These are phyloP conservation scores for Muricea muricata DNA, from an alignment of 92 coral and sea anemone genomes.

Conservation along the genomic window DNA sequence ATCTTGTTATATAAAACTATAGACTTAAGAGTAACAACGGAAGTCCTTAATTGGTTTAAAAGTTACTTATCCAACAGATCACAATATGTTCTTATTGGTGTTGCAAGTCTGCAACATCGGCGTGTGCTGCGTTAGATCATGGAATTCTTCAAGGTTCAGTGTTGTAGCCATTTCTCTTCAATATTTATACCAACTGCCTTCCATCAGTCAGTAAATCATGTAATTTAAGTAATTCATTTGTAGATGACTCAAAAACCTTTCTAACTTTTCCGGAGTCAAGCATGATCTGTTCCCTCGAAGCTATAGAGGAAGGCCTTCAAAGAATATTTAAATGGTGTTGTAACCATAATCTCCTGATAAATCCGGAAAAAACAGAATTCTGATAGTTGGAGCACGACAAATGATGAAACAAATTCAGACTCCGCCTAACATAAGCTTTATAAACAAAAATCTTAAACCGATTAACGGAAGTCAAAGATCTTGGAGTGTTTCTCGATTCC, in stretches of 20 bases:
- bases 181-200: too few species aligned
- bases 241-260: too few species aligned
- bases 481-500: conserved; percentile 45
- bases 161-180: too few species aligned
- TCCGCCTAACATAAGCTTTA: neutral
- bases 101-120: conserved; percentile 23
- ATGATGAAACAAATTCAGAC: too few species aligned
- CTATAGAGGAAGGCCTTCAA: too few species aligned
- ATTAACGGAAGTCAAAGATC: conserved; percentile 47
- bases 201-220: too few species aligned
- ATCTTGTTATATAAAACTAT: conserved; percentile 24
- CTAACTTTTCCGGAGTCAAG: too few species aligned
- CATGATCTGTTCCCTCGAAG: too few species aligned
- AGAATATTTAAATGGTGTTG: too few species aligned
- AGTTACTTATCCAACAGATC: conserved; percentile 21
- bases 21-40: conserved; percentile 34
- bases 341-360: conserved; percentile 51
- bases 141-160: too few species aligned
- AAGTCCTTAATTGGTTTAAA: conserved; percentile 33
- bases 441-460: conserved; percentile 44
- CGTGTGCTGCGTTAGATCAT: conserved; percentile 60
- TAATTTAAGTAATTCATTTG: too few species aligned
- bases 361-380: conserved; percentile 58
- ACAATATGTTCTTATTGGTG: conserved; percentile 56
- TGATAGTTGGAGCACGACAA: conserved; percentile 54